A percentile compares a stretch with the other conserved stretches of the same genome.
Conservation (phyloP, 2,888 invertebrate genomes). For the Epirrita christyi region DNA sequence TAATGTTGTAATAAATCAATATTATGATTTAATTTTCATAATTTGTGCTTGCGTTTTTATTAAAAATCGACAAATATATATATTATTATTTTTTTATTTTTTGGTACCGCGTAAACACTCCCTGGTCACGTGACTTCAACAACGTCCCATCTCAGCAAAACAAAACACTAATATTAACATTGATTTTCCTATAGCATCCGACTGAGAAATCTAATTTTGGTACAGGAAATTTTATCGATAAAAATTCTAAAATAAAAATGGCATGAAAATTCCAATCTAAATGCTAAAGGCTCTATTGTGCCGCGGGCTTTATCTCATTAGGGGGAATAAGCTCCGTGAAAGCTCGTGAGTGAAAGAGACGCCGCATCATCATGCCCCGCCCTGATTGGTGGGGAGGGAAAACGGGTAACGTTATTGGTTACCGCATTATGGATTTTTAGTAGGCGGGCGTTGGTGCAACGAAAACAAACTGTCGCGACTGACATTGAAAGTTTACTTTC, state of each 20-base stretch:
- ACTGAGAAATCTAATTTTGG: too few relatives aligned
- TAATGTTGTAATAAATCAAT: too few relatives aligned
- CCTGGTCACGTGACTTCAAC: too few relatives aligned
- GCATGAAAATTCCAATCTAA: conserved; percentile 25
- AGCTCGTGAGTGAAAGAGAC: conserved; percentile 73
- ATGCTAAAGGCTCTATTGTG: conserved; percentile 45
- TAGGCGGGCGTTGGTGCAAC: conserved; percentile 56
- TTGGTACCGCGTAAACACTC: too few relatives aligned
- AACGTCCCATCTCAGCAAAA: too few relatives aligned
- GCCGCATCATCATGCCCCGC: conserved; percentile 68
- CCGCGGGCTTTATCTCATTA: conserved; percentile 51
- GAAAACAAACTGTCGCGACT: conserved; percentile 59
- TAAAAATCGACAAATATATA: too few relatives aligned
- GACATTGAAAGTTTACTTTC: conserved; percentile 69
- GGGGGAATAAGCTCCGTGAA: conserved; percentile 57
- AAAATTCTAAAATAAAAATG: conserved; percentile 12
- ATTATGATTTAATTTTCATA: too few relatives aligned
- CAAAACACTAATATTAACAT: too few relatives aligned
- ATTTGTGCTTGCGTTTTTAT: too few relatives aligned
- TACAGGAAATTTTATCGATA: conserved; percentile 3
- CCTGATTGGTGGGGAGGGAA: conserved; percentile 70
- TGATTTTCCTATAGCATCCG: too few relatives aligned
- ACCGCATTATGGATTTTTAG: conserved; percentile 79
- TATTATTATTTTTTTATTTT: too few relatives aligned
- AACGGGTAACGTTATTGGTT: conserved; percentile 70